These are phyloP conservation scores for Uropsilus gracilis DNA, from an alignment of 2,113 vertebrate genomes.

Conservation along the genomic window DNA sequence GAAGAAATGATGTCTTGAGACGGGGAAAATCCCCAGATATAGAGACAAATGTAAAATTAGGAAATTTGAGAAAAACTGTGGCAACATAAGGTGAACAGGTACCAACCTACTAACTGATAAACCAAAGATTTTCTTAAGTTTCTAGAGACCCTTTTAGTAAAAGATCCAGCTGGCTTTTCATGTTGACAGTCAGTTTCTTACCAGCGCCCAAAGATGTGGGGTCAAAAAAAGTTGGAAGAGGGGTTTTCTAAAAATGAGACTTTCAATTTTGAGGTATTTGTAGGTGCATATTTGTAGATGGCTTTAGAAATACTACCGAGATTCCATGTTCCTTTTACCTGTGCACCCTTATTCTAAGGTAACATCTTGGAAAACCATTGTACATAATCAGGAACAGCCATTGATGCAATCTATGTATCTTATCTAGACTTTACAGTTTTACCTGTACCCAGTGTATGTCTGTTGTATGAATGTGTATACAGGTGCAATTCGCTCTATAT, in stretches of 20 bases:
- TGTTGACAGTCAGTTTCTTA: neutral
- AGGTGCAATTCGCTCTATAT: neutral
- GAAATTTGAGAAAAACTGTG: neutral
- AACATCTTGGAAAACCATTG: neutral
- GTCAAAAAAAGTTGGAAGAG: neutral
- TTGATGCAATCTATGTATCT: neutral
- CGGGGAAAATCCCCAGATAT: neutral
- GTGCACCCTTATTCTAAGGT: neutral
- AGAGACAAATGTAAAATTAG: conserved; percentile 26
- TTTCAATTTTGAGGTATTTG: neutral
- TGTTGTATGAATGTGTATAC: neutral
- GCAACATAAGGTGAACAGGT: neutral
- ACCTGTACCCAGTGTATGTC: rapidly evolving
- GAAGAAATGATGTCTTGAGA: conserved; percentile 38
- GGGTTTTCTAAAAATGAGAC: neutral
- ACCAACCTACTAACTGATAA: neutral
- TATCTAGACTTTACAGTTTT: neutral
- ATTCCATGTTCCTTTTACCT: neutral
- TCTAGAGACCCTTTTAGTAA: neutral
- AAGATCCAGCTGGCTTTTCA: neutral
- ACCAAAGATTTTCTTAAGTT: neutral
- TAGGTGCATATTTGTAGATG: neutral
- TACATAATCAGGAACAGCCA: too few relatives aligned
- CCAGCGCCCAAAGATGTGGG: rapidly evolving
- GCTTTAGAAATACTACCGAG: neutral